Evolutionary conservation across 2,888 invertebrate genomes (phyloP).

Genomic region (Eupithecia subfuscata): DNA sequence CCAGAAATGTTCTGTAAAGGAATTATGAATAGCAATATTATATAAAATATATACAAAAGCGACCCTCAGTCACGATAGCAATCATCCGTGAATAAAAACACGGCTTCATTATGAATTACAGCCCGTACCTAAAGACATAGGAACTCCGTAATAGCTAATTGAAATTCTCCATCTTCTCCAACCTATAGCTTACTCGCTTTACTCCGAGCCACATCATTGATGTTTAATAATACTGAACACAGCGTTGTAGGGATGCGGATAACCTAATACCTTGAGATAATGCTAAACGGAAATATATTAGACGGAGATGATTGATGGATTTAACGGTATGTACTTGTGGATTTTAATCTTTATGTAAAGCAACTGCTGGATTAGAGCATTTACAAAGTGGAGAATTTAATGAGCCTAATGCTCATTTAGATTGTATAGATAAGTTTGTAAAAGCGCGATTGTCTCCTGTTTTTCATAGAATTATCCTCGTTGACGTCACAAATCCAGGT

Average conservation of each 20-base stretch:
- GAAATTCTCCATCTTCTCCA: background rate
- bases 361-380: background rate
- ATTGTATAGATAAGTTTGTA: background rate
- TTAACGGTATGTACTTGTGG: conserved; percentile 5
- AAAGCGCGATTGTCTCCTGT: too few relatives aligned
- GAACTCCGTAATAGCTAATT: background rate
- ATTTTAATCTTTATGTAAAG: conserved; percentile 16
- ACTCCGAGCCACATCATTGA: conserved; percentile 23
- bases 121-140: background rate
- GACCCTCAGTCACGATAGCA: background rate
- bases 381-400: background rate
- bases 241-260: conserved; percentile 22
- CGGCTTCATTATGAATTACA: background rate
- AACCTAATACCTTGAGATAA: conserved; percentile 30
- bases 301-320: conserved; percentile 23
- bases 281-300: conserved; percentile 22
- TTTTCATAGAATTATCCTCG: too few relatives aligned
- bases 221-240: conserved; percentile 39
- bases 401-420: too few relatives aligned
- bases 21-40: background rate
- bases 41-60: background rate
- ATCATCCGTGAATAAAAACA: background rate
- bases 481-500: too few relatives aligned
- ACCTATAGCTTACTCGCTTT: background rate
- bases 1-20: background rate